Conservation (phyloP, 2,888 invertebrate species). For the Marronus borbonicus region DNA sequence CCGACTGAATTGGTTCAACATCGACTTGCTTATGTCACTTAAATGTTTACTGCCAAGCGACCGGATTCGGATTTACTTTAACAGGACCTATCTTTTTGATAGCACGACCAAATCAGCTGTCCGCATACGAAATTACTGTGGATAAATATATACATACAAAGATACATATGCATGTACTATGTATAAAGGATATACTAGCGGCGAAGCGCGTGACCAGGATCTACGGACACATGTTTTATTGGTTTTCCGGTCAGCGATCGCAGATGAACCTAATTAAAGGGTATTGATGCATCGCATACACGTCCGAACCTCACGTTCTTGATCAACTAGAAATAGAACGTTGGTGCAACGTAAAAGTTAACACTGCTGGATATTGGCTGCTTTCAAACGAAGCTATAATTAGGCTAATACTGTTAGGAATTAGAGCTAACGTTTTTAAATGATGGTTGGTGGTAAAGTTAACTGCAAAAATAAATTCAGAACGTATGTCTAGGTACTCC, state of each 20-base stretch:
- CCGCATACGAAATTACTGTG: conserved; percentile 2
- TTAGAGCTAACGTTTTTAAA: no score
- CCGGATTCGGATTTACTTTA: not conserved
- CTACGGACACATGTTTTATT: conserved; percentile 12
- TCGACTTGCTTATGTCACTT: no score
- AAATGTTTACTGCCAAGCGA: no score
- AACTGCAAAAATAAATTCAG: no score
- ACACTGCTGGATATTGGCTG: not conserved
- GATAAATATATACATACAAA: not conserved
- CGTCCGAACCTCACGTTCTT: not conserved
- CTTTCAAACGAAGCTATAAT: not conserved
- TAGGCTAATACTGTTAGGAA: no score
- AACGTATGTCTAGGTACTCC: no score
- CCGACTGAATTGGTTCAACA: no score
- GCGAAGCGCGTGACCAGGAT: not conserved
- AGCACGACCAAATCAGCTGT: not conserved
- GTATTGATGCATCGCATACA: not conserved
- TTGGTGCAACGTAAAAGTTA: not conserved
- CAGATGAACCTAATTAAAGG: conserved; percentile 28
- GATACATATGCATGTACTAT: no score
- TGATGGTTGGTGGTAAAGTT: no score
- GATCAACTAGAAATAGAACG: not conserved
- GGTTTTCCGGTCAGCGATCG: not conserved
- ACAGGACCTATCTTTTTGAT: not conserved
- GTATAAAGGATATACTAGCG: not conserved